Evolutionary conservation across 2,797 vertebrate genomes (phyloP).

Genomic region (Phylloscopus collybita): DNA sequence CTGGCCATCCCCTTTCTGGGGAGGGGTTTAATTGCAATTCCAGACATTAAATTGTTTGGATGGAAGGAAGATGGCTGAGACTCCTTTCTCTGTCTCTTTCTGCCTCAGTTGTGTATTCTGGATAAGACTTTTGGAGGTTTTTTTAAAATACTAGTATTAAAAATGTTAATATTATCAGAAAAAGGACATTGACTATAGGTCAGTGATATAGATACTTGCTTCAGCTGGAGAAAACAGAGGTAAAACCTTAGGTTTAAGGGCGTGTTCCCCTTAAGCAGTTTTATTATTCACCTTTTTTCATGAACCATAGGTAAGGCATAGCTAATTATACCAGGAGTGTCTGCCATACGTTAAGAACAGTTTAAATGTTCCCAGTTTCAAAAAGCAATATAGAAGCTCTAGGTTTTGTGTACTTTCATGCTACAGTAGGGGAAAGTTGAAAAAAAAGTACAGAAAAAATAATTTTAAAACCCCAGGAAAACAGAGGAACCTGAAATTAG

Average conservation of each 20-base stretch:
- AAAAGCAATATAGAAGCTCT: neutral
- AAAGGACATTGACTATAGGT: neutral
- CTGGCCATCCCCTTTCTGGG: fast-evolving
- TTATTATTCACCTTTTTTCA: neutral
- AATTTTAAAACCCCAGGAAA: neutral
- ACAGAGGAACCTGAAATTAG: neutral
- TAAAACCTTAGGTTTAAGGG: neutral
- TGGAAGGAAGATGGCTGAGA: neutral
- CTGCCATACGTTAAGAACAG: neutral
- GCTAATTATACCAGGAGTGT: neutral
- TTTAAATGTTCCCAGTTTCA: neutral
- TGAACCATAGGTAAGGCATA: fast-evolving
- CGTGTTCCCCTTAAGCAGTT: neutral
- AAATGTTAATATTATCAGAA: neutral
- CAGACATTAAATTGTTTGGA: neutral
- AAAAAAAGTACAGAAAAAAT: neutral
- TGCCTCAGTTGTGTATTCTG: neutral
- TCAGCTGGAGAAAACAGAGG: neutral
- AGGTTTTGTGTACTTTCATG: neutral
- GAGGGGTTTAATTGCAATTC: neutral
- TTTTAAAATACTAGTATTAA: neutral
- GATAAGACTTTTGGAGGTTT: neutral
- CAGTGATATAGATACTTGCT: neutral
- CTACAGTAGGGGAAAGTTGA: neutral
- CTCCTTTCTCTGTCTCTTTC: neutral